A percentile compares a stretch with the other conserved stretches of the same genome.
Conservation (phyloP, 2,888 invertebrate genomes). For the Drosophila monieri region DNA sequence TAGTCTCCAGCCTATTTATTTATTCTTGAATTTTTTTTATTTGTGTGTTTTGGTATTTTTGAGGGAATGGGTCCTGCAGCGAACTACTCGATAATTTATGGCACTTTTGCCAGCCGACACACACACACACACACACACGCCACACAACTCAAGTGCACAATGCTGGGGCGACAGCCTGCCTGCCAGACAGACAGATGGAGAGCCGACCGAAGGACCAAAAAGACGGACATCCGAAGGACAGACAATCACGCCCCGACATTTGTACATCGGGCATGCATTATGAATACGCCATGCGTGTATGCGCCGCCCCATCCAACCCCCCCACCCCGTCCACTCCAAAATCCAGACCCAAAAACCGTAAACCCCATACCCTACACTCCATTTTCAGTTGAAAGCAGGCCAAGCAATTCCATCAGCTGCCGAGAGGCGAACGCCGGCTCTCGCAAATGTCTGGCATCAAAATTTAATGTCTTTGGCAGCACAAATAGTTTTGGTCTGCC, state of each 20-base stretch:
- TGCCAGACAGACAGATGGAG: constrained; percentile 24
- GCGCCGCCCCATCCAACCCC: background rate
- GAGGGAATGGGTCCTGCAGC: constrained; percentile 36
- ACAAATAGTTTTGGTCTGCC: constrained; percentile 60
- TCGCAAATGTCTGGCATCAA: constrained; percentile 56
- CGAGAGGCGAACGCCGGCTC: constrained; percentile 5
- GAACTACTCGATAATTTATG: constrained; percentile 75
- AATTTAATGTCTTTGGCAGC: constrained; percentile 70
- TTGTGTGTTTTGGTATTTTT: constrained; percentile 1
- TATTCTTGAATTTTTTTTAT: constrained; percentile 13
- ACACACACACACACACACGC: constrained; percentile 32
- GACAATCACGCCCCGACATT: constrained; percentile 62
- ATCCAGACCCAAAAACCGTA: constrained; percentile 5
- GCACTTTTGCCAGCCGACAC: constrained; percentile 59
- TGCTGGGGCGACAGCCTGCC: constrained; percentile 9
- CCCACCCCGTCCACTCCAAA: background rate
- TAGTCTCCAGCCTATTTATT: background rate
- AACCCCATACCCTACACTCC: background rate
- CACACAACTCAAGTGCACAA: constrained; percentile 41
- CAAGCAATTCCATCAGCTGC: constrained; percentile 36
- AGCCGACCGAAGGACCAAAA: background rate
- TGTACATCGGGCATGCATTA: constrained; percentile 57
- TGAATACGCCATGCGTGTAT: constrained; percentile 65
- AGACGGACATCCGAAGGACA: constrained; percentile 32
- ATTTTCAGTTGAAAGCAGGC: background rate